Evolutionary conservation across 2,797 vertebrate species (phyloP).

Genomic region (Acrossocheilus fasciatus): DNA sequence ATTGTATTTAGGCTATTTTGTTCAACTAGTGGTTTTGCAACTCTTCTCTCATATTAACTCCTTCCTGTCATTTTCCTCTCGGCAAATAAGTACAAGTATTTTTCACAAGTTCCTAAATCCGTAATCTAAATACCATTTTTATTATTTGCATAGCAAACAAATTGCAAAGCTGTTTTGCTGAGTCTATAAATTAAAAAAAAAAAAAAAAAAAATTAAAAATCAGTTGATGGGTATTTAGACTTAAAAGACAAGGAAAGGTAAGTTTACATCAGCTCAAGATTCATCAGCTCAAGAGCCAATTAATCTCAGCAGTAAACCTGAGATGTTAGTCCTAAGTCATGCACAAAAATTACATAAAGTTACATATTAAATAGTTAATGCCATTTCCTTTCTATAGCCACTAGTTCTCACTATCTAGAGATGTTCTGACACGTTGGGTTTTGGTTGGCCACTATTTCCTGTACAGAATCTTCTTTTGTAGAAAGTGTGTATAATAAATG

Average conservation of each 20-base stretch:
- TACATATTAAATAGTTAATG: background rate
- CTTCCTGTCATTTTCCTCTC: background rate
- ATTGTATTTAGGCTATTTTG: background rate
- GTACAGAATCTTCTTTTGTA: background rate
- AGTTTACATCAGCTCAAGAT: background rate
- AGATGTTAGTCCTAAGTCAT: too few relatives aligned
- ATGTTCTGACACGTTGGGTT: background rate
- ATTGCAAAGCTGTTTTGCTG: background rate
- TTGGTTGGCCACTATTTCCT: background rate
- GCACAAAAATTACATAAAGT: background rate
- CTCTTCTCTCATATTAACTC: background rate
- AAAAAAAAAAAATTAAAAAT: background rate
- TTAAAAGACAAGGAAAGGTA: background rate
- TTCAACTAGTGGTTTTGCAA: background rate
- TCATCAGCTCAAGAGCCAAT: background rate
- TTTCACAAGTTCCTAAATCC: too few relatives aligned
- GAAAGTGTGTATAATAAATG: background rate
- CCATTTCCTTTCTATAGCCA: background rate
- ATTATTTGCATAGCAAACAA: background rate
- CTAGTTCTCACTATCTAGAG: background rate
- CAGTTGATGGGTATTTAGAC: background rate
- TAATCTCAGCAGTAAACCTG: background rate
- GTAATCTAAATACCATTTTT: background rate
- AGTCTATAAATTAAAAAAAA: background rate
- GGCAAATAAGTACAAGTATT: background rate